These are phyloP conservation scores for Callopanchax toddi DNA, from an alignment of 2,113 vertebrate species.

Conservation along the genomic window DNA sequence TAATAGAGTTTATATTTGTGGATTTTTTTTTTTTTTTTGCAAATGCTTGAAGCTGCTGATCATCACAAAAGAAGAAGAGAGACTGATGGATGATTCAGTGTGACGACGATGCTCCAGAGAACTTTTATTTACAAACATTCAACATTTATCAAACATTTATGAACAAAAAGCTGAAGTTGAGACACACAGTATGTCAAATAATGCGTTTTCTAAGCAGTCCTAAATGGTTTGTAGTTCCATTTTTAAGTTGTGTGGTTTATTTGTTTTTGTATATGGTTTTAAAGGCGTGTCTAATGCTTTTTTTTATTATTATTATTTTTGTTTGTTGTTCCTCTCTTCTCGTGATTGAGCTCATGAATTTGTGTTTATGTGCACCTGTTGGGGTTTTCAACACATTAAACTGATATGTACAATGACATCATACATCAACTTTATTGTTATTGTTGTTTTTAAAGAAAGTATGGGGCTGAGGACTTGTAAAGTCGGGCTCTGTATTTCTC, in stretches of 20 bases:
- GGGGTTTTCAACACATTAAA: constrained; percentile 70
- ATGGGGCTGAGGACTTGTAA: neutral
- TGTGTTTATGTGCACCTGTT: constrained; percentile 90
- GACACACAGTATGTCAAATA: constrained; percentile 49
- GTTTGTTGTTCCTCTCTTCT: constrained; percentile 71
- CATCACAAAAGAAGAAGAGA: constrained; percentile 23
- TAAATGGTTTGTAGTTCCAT: constrained; percentile 56
- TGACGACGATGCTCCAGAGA: neutral
- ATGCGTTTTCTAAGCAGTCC: constrained; percentile 56
- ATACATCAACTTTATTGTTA: constrained; percentile 27
- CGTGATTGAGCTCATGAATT: constrained; percentile 89
- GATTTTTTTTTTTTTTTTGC: constrained; percentile 12
- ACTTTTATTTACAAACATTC: constrained; percentile 19
- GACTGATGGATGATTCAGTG: neutral
- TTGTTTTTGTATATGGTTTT: constrained; percentile 54
- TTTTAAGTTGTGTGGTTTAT: constrained; percentile 63
- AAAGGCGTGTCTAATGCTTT: constrained; percentile 54
- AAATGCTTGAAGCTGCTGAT: constrained; percentile 32
- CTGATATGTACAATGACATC: constrained; percentile 63
- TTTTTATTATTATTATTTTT: constrained; percentile 33
- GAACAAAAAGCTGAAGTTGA: constrained; percentile 63
- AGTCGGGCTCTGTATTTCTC: too few relatives aligned
- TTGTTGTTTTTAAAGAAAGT: neutral
- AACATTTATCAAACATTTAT: constrained; percentile 82
- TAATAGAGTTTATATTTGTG: too few relatives aligned